These are phyloP conservation scores for Aphidoletes aphidimyza DNA, from an alignment of 2,888 invertebrate genomes.

Conservation along the genomic window DNA sequence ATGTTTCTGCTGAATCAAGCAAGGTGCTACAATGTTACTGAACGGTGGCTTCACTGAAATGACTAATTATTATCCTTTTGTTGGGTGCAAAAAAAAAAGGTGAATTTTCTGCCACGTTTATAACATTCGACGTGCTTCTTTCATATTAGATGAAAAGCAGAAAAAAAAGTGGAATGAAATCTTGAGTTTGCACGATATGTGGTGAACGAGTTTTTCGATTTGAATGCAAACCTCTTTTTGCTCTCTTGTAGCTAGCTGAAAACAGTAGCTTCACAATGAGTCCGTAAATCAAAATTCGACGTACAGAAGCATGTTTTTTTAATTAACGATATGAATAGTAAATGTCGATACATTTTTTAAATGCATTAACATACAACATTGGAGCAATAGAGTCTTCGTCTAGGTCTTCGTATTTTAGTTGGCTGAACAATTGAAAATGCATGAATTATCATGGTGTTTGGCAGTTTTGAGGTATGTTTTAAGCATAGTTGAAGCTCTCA, in stretches of 20 bases:
- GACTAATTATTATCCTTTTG: conserved; percentile 45
- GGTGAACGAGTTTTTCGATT: not conserved
- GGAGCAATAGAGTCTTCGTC: not conserved
- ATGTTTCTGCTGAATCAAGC: not conserved
- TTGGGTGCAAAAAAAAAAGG: not conserved
- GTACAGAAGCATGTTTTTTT: conserved; percentile 10
- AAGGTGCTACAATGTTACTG: conserved; percentile 17
- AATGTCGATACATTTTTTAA: not conserved
- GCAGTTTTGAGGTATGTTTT: too few relatives aligned
- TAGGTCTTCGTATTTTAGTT: too few relatives aligned
- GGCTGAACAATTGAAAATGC: too few relatives aligned
- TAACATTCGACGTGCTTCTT: not conserved
- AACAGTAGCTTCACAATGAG: not conserved
- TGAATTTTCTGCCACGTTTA: not conserved
- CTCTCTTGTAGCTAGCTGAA: not conserved
- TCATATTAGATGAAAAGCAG: conserved; percentile 27
- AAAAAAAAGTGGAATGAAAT: not conserved
- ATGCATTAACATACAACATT: not conserved
- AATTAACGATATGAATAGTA: conserved; percentile 23
- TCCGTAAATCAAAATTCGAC: conserved; percentile 41
- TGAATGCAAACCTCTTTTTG: not conserved
- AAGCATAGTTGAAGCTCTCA: too few relatives aligned
- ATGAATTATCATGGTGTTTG: too few relatives aligned
- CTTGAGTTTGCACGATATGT: not conserved
- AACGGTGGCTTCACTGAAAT: conserved; percentile 1